Base-by-base conservation (phyloP, 2,888 invertebrate genomes). In the Rhaphigaster nebulosa region DNA sequence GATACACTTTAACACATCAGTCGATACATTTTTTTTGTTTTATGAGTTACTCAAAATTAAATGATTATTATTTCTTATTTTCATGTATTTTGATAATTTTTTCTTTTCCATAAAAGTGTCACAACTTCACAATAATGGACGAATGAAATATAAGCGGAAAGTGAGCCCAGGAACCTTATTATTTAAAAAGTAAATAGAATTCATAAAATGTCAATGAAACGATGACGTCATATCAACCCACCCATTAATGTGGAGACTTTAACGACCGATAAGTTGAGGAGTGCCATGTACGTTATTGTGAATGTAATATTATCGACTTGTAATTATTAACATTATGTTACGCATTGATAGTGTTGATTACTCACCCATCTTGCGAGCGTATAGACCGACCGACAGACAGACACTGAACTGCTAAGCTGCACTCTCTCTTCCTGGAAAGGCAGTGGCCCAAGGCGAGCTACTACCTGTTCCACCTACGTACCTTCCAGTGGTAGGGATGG, bases 391-490 rank as follows among this genome's bases (percentile, higher is more conserved):
- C 34, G 70, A 76, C 84, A 38, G 41, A 84, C 45, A 50, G 84
- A 84, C 84, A 84, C 84, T 84, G 84, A 80, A 84, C 41, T 34
- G 45, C 13, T 5, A 50, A 84, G n/a, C 20, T 8, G 15, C 45
- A 87, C 90, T 87, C 60, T 90, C 65, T 52, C 88, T 87, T 87
- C 87, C 90, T 80, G 38, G 56, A 90, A 90, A 90, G 88, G 90
- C 41, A 88, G 52, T 52, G 88, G 80, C 29, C 88, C 91, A 91
- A 91, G 91, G 91, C 52, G 52, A 91, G 41, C 91, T 65, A 91
- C 91, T 91, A 88, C 65, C 91, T 65, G 80, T 88, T 80, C 90
- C 90, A 65, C 90, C 90, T 90, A 54, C 90, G 23, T 80, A 13
- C 34, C 65, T 29, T 84, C 26, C 84, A 50, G 45, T 8, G 15